phyloP scores from a whole-genome alignment of 2,797 vertebrate species.

The Danio tinwini region DNA sequence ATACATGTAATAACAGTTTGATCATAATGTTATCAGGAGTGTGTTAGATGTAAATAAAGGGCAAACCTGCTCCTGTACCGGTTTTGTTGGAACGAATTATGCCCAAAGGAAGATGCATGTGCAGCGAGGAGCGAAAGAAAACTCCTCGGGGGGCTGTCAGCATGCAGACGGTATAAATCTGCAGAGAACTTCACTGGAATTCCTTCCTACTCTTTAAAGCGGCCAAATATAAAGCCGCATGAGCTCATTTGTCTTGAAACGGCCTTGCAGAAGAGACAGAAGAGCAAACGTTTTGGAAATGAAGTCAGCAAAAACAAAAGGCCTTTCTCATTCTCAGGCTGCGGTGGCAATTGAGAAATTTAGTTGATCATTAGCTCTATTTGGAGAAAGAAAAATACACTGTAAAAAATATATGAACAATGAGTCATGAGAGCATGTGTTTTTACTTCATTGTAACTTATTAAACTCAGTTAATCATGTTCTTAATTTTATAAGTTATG shows the following conservation, averaged over 20 bases:
- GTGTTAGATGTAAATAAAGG: constrained; percentile 43
- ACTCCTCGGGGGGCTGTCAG: not conserved
- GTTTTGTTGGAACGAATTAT: constrained; percentile 44
- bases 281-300: not conserved
- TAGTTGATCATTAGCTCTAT: constrained; percentile 8
- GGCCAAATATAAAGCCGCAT: constrained; percentile 13
- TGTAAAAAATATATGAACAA: too few relatives aligned
- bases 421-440: too few relatives aligned
- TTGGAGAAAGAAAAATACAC: not conserved
- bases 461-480: too few relatives aligned
- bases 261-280: constrained; percentile 13
- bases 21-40: constrained; percentile 34
- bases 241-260: constrained; percentile 2
- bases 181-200: constrained; percentile 21
- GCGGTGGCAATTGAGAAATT: not conserved
- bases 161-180: constrained; percentile 26
- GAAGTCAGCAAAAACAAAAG: constrained; percentile 7
- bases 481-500: too few relatives aligned
- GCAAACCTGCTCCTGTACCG: constrained; percentile 37
- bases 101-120: not conserved
- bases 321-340: not conserved
- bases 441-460: too few relatives aligned
- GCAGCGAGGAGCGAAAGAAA: not conserved
- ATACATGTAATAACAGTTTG: not conserved
- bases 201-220: constrained; percentile 31